Conservation (phyloP, 2,113 vertebrate species). For the Spheniscus mendiculus region DNA sequence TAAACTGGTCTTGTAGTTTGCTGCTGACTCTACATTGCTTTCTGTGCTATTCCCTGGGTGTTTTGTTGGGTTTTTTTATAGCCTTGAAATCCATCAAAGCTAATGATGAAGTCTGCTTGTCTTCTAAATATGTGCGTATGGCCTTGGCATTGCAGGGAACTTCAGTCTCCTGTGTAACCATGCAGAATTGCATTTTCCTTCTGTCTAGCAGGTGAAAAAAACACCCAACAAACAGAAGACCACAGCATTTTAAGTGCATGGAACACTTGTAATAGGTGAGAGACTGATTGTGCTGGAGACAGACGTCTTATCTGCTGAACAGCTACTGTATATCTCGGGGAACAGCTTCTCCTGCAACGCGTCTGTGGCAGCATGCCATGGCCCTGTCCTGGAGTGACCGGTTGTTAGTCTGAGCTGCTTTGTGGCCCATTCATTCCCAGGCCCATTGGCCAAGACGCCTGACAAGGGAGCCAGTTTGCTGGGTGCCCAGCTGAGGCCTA, state of each 20-base stretch:
- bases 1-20: neutral
- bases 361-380: neutral
- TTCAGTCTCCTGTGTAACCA: neutral
- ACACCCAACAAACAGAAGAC: neutral
- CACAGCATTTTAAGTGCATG: neutral
- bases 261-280: neutral
- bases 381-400: neutral
- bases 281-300: neutral
- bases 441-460: accelerated
- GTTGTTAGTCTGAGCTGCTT: neutral
- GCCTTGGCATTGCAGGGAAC: neutral
- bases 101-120: neutral
- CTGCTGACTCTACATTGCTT: neutral
- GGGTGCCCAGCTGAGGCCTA: neutral
- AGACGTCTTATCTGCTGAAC: neutral
- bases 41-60: neutral
- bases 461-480: neutral
- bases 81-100: neutral
- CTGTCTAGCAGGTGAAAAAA: neutral
- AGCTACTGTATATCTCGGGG: neutral
- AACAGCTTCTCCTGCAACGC: neutral
- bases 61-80: neutral
- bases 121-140: accelerated
- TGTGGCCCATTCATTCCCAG: accelerated
- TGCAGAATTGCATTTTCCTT: neutral